Base-by-base conservation (phyloP, 2,113 vertebrate species). In the Caloenas nicobarica region DNA sequence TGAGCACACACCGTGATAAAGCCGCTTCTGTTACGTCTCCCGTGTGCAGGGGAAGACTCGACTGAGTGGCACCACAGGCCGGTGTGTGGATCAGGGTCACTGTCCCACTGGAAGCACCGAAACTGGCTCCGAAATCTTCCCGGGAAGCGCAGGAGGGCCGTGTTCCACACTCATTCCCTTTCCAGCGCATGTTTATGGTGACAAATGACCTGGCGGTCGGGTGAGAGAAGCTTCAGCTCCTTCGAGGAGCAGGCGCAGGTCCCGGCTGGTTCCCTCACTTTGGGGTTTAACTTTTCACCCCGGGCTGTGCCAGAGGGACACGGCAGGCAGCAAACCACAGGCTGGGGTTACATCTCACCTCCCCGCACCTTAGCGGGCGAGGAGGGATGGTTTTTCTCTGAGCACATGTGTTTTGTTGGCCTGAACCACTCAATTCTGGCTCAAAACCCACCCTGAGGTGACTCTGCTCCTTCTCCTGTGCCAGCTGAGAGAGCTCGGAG, bases 31-130 rank as follows among this genome's bases (percentile, higher is more conserved):
- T 69, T 68, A 18, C 24, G 10, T 4, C 1, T 68, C 22, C 21
- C 22, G 15, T 31, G 61, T 26, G n/a, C 8, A 6, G 60, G 50
- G 26, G 26, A 65, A n/a, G 42, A 13, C 50, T 53, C 0, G 0
- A 42, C 28, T 15, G 0, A 42, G 77, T 5, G 19, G 42, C 1
- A 3, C 38, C 8, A 1, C 1, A 2, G 36, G 11, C 54, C 2
- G 3, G n/a, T 18, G 10, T 22, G 44, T 0, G 1, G n/a, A 23
- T 44, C 28, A 5, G 13, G 56, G 31, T 19, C 3, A 5, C 11
- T 44, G 15, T 16, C 44, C 48, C 7, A 2, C 79, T 46, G 44
- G 25, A 53, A 83, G 54, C 22, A 7, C 56, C 34, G 29, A 16
- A 57, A 36, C 16, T 58, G 34, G 11, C 36, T 81, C 58, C 5